These are phyloP conservation scores for Psittacula cyanocephala DNA, from an alignment of 2,113 vertebrate species.

Conservation along the genomic window DNA sequence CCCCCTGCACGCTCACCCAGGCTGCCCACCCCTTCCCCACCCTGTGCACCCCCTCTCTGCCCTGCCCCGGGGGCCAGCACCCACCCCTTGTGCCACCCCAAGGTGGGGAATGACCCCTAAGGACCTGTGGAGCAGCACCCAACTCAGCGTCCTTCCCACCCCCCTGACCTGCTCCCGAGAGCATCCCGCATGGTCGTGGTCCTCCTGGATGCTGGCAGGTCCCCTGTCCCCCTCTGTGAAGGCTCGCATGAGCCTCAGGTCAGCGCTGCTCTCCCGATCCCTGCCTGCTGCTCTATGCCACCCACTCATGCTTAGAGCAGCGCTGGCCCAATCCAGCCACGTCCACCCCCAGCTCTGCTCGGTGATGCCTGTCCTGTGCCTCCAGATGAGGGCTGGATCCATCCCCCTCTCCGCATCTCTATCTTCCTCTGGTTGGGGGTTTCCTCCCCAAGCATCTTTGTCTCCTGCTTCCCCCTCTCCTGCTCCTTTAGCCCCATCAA, in stretches of 20 bases:
- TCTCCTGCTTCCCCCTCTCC: not conserved
- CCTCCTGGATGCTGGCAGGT: not conserved
- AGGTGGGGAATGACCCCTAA: not conserved
- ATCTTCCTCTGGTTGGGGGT: not conserved
- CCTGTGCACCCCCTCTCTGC: not conserved
- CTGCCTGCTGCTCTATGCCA: not conserved
- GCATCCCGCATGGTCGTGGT: not conserved
- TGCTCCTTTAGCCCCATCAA: not conserved
- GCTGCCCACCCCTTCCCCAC: constrained; percentile 10
- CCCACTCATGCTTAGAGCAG: not conserved
- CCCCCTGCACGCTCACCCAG: not conserved
- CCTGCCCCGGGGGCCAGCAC: not conserved
- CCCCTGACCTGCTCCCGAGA: not conserved
- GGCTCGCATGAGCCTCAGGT: not conserved
- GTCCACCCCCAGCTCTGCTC: constrained; percentile 8
- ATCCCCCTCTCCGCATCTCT: not conserved
- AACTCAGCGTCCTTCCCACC: not conserved
- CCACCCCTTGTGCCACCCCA: not conserved
- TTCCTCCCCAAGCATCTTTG: not conserved
- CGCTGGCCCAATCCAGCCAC: not conserved
- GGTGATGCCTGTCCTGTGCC: not conserved
- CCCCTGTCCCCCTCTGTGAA: not conserved
- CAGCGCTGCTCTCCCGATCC: not conserved
- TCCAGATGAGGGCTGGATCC: not conserved
- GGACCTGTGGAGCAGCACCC: not conserved